Base-by-base conservation (phyloP, 2,797 vertebrate species). In the Sylvia borin region DNA sequence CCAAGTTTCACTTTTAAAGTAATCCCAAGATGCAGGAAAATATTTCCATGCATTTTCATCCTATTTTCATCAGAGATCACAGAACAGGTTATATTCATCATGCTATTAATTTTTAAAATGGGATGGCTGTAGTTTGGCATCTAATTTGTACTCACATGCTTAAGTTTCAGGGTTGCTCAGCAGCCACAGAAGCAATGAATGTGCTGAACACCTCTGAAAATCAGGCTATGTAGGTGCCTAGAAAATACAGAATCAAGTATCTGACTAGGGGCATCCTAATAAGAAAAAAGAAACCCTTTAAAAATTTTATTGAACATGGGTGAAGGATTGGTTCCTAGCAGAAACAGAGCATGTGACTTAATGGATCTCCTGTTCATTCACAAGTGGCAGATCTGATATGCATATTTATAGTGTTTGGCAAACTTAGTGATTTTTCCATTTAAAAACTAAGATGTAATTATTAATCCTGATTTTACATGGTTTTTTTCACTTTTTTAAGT, bases 81-180 rank as follows among this genome's bases (percentile, higher is more conserved):
- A 80, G 60, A 64, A 72, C 27, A 57, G 64, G 50, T 74, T 87
- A 54, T 65, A 54, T 87, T 74, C 34, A 71, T 90, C 71, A 64
- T n/a, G 50, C 36, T 88, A n/a, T 83, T 78, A 53, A 61, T 70
- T 94, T 89, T 93, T 84, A 6, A 34, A 88, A 67, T 67, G 15
- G 24, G 42, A 38, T 57, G 10, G 48, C 29, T 71, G 16, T 50
- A 71, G 45, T 89, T 90, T 2, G 2, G 32, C 79, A 64, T 93
- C 76, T 88, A 73, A 66, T 78, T 88, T 29, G 12, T 67, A 55
- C 54, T 88, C 45, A 58, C 5, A 1, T 53, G 66, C 62, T 90
- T 70, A 78, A 76, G 40, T 84, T 92, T 93, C 85, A 90, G 55
- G 31, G 32, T 36, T 93, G 31, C 51, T 84, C 77, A 73, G 88